These are phyloP conservation scores for Resseliella maxima DNA, from an alignment of 2,888 invertebrate species.

Conservation along the genomic window DNA sequence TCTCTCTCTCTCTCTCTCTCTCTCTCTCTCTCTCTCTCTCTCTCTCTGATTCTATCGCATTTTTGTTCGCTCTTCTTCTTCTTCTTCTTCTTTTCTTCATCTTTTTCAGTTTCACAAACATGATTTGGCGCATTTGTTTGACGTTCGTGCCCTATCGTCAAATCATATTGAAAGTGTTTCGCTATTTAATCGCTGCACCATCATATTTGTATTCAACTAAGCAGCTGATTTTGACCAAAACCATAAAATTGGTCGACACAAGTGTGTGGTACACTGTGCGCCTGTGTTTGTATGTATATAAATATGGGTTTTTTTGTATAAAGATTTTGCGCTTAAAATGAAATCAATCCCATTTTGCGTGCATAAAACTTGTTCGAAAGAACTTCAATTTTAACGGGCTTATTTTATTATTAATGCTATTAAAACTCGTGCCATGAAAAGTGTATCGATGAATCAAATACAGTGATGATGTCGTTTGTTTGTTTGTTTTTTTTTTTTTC, in stretches of 20 bases:
- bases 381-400: neutral
- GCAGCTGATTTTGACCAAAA: neutral
- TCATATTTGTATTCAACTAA: neutral
- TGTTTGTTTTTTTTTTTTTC: too few relatives aligned
- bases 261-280: neutral
- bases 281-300: neutral
- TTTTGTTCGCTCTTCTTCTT: neutral
- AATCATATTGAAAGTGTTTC: neutral
- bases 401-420: constrained; percentile 20
- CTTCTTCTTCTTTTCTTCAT: neutral
- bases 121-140: neutral
- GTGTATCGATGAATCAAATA: neutral
- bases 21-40: too few relatives aligned
- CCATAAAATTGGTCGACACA: neutral
- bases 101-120: neutral
- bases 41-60: too few relatives aligned
- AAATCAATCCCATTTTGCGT: neutral
- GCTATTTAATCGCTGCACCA: neutral
- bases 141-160: neutral
- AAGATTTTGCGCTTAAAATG: neutral
- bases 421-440: neutral
- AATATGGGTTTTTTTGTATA: neutral
- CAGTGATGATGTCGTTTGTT: neutral
- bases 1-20: too few relatives aligned
- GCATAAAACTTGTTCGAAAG: neutral